Evolutionary conservation across 1,140 invertebrate species (phyloP).

Genomic region (Tetraneura akinire): DNA sequence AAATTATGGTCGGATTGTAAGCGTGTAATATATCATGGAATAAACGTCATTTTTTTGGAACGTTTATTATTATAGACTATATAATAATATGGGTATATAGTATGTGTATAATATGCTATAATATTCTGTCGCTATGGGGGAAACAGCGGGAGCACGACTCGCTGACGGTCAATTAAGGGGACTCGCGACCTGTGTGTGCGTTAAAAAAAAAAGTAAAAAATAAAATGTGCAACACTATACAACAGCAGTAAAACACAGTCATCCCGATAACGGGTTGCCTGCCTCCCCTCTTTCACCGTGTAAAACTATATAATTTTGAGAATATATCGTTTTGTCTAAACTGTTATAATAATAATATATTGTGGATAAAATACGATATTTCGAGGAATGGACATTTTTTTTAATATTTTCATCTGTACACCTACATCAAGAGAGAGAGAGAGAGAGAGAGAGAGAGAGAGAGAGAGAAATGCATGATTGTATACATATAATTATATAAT

Average conservation of each 20-base stretch:
- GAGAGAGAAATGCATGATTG: no score
- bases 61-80: neutral
- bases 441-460: no score
- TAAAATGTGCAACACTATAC: no score
- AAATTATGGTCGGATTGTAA: no score
- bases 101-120: no score
- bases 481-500: no score
- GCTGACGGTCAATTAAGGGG: neutral
- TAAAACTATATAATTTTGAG: neutral
- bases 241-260: neutral
- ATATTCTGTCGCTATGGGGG: neutral
- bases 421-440: no score
- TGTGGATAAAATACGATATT: neutral
- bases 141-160: neutral
- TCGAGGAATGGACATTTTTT: neutral
- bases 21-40: no score
- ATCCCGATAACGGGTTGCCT: neutral
- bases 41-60: slow-evolving; percentile 13
- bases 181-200: neutral
- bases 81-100: neutral
- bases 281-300: no score
- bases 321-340: neutral
- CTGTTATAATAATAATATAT: no score
- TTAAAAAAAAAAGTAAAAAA: no score
- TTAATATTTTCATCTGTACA: neutral